Evolutionary conservation across 1,140 invertebrate genomes (phyloP).

Genomic region (Cotesia typhae): DNA sequence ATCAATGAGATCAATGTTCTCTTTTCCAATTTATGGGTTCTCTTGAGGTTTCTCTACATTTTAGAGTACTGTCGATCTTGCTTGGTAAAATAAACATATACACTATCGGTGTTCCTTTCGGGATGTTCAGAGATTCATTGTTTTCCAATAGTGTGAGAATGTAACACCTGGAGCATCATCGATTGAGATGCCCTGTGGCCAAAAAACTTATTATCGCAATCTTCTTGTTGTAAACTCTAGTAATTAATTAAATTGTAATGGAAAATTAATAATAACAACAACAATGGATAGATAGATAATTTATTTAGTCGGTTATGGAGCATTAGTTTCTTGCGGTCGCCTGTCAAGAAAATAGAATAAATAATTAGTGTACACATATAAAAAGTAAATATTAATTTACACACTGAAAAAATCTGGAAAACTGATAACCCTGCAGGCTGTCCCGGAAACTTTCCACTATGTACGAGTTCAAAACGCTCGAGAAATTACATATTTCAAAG

Average conservation of each 20-base stretch:
- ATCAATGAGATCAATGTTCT: slow-evolving; percentile 10
- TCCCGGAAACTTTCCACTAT: no score
- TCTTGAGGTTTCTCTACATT: slow-evolving; percentile 14
- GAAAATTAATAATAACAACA: background rate
- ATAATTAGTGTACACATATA: no score
- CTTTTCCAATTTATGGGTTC: slow-evolving; percentile 6
- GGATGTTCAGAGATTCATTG: slow-evolving; percentile 45
- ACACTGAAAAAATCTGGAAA: no score
- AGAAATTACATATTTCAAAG: no score
- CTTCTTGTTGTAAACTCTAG: background rate
- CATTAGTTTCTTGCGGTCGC: no score
- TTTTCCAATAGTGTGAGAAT: slow-evolving; percentile 48
- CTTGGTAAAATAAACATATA: slow-evolving; percentile 16
- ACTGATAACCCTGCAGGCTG: no score
- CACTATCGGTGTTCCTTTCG: slow-evolving; percentile 25
- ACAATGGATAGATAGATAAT: no score
- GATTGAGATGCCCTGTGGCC: slow-evolving; percentile 33
- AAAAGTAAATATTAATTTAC: no score
- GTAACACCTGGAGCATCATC: slow-evolving; percentile 44
- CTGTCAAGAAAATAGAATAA: no score
- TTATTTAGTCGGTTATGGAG: no score
- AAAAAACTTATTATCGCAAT: slow-evolving; percentile 1
- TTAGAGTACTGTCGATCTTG: slow-evolving; percentile 11
- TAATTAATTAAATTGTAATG: slow-evolving; percentile 13
- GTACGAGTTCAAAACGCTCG: no score